Evolutionary conservation across 2,888 invertebrate species (phyloP).

Genomic region (Philaethria dido): DNA sequence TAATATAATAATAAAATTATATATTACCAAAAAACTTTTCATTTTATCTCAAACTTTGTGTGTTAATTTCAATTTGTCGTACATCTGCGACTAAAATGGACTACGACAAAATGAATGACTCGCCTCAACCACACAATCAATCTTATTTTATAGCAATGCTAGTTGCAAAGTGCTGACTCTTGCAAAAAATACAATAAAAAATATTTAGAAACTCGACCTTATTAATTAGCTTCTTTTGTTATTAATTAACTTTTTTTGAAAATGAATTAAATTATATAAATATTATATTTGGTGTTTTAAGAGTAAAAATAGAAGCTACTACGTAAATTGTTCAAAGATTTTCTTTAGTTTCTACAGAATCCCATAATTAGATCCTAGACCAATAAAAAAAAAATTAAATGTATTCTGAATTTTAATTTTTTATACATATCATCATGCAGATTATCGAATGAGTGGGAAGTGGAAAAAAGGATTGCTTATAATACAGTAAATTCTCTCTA

Average conservation of each 20-base stretch:
- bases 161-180: neutral
- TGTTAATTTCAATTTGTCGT: conserved; percentile 8
- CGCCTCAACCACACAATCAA: neutral
- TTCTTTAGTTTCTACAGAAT: too few relatives aligned
- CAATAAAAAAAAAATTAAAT: too few relatives aligned
- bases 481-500: too few relatives aligned
- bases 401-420: too few relatives aligned
- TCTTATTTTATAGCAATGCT: neutral
- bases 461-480: too few relatives aligned
- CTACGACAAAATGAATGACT: conserved; percentile 18
- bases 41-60: neutral
- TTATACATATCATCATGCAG: too few relatives aligned
- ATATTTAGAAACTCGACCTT: neutral
- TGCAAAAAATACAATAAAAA: neutral
- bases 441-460: too few relatives aligned
- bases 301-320: too few relatives aligned
- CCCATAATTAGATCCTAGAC: too few relatives aligned
- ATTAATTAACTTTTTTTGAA: neutral
- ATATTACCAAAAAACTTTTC: neutral
- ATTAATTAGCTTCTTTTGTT: neutral
- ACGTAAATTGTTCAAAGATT: too few relatives aligned
- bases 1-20: neutral
- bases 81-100: neutral
- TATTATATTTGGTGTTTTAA: too few relatives aligned
- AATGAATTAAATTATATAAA: too few relatives aligned